Base-by-base conservation (phyloP, 1,140 invertebrate species). In the Stegodyphus dumicola region DNA sequence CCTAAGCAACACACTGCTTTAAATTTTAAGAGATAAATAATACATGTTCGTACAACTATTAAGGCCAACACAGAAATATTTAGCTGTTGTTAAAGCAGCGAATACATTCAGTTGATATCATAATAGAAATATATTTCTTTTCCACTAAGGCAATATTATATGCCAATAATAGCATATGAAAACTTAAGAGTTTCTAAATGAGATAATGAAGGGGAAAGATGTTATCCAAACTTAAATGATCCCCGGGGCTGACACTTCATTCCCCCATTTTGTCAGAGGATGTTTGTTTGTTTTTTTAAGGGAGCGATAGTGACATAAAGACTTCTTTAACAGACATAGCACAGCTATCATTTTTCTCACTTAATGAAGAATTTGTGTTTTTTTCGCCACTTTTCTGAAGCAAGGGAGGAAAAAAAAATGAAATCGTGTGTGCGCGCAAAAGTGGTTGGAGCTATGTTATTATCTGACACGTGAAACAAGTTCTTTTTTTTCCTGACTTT, bases 401-500 rank as follows among this genome's bases (percentile, higher is more conserved):
- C 2, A 67, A 78, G 15, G 64, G 13, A 64, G 53, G 18, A 67
- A 69, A 66, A 49, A 67, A 52, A 67, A 74, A 15, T 74, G 13
- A 17, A 17, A 74, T 33, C 11, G 10, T 9, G 71, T 52, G 49
- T 18, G 18, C 49, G 71, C 71, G 10, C 15, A 10, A 15, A 60
- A 33, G 33, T 33, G 33, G 33, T 33, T 33, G 33, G 56, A 60
- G n/a, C 56, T 67, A 2, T 18, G 51, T 56, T 74, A 74, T 74
- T n/a, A 74, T 7, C 15, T 13, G 49, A 15, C 3, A 6, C n/a
- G 52, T 13, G 52, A 56, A 77, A 80, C 77, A 51, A 71, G 77
- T 80, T 78, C 33, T 78, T 77, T 78, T 77, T 51, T 10, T 69
- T 6, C 33, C 48, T 13, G 18, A 51, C 11, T 70, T 80, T 80